phyloP scores from a whole-genome alignment of 2,113 vertebrate genomes.

The Phyllopteryx taeniolatus region DNA sequence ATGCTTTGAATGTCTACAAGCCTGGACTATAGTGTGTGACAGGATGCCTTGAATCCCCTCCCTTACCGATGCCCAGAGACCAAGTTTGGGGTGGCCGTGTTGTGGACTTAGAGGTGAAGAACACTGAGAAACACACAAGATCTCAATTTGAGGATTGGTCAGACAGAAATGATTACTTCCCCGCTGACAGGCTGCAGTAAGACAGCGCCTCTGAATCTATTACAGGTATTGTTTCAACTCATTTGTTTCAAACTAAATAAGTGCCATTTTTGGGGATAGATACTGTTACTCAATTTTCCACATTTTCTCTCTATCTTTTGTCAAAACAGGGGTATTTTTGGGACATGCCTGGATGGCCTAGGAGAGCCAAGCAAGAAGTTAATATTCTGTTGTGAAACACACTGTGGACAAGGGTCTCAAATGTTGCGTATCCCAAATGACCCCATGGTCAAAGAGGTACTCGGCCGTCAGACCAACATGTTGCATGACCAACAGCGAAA shows the following conservation, averaged over 20 bases:
- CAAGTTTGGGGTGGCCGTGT: slow-evolving; percentile 61
- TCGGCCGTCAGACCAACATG: slow-evolving; percentile 48
- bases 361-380: slow-evolving; percentile 26
- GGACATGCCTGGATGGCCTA: slow-evolving; percentile 39
- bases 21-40: slow-evolving; percentile 38
- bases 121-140: slow-evolving; percentile 45
- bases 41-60: slow-evolving; percentile 18
- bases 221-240: slow-evolving; percentile 56
- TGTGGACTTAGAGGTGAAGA: slow-evolving; percentile 58
- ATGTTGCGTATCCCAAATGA: slow-evolving; percentile 57
- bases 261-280: neutral
- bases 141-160: slow-evolving; percentile 20
- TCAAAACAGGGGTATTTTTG: slow-evolving; percentile 47
- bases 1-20: slow-evolving; percentile 41
- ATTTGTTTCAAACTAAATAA: slow-evolving; percentile 15
- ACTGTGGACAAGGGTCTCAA: slow-evolving; percentile 52
- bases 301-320: slow-evolving; percentile 43
- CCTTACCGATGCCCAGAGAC: slow-evolving; percentile 20
- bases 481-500: slow-evolving; percentile 72
- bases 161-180: slow-evolving; percentile 30
- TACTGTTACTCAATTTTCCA: slow-evolving; percentile 23
- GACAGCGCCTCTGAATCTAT: slow-evolving; percentile 31
- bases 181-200: slow-evolving; percentile 33
- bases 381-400: slow-evolving; percentile 9
- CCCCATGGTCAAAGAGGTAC: slow-evolving; percentile 59